Base-by-base conservation (phyloP, 2,797 vertebrate species). In the Pogonophryne albipinna region DNA sequence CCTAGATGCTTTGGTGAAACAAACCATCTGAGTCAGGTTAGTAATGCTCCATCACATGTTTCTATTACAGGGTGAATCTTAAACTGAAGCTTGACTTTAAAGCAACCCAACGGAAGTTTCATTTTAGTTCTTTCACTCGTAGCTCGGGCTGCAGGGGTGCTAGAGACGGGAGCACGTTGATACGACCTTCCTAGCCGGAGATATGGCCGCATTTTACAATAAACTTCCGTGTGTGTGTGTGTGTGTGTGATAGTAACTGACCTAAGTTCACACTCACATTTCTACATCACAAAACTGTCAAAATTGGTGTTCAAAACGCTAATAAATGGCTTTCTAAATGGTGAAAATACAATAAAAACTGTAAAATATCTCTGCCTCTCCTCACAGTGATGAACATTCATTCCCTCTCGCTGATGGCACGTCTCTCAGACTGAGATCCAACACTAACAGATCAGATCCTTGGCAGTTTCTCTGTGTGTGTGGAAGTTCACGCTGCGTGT, bases 401-500 rank as follows among this genome's bases (percentile, higher is more conserved):
- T 38, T 38, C 34, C 34, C 34, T 38, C 34, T 38, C 34, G 34
- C 34, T 38, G 34, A 61, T 71, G 61, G 46, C 68, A 58, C 53
- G 19, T 86, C 78, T 76, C 87, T 72, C 8, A 38, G 27, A 71
- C 44, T 50, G 55, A 72, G 74, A 80, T 84, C 69, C 75, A 71
- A 55, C 71, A 51, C 77, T 57, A 58, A 69, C 82, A 77, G 82
- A 89, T 66, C 84, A 76, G 68, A 89, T 78, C 76, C 76, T 87
- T 88, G 88, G 89, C 85, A 52, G 73, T 80, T 66, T 20, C 66
- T 76, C 57, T 50, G 76, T 84, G 56, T 77, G 81, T 58, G 66
- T 83, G 84, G 77, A 72, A 80, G 80, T 84, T 72, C 87, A 84
- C 63, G 65, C 80, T 78, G 89, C 64, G 81, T 92, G 89, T 90